phyloP scores from a whole-genome alignment of 2,113 vertebrate genomes.

The Halichoerus grypus region DNA sequence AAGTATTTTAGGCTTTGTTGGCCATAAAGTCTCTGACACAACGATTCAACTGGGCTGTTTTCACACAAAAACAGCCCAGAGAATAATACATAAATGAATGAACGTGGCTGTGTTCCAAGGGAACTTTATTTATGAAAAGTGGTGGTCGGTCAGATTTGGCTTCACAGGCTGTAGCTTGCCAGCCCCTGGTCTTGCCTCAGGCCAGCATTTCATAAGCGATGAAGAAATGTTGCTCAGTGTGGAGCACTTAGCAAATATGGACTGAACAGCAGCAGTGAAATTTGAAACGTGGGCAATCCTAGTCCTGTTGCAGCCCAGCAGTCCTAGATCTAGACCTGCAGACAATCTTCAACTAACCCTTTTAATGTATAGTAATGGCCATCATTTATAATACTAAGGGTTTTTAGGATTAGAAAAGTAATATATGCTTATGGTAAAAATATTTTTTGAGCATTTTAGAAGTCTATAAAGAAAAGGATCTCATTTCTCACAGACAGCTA shows the following conservation, averaged over 20 bases:
- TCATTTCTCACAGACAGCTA: not conserved
- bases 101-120: not conserved
- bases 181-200: not conserved
- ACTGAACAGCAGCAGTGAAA: not conserved
- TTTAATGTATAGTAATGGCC: not conserved
- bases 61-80: not conserved
- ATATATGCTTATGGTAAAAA: not conserved
- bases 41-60: not conserved
- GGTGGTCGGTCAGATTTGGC: not conserved
- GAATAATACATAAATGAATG: not conserved
- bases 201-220: not conserved
- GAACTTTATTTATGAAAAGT: not conserved
- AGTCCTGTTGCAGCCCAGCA: not conserved
- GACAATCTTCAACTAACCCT: not conserved
- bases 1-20: not conserved
- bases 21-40: not conserved
- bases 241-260: not conserved
- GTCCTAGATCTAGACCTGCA: not conserved
- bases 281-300: not conserved
- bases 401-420: slow-evolving; percentile 6
- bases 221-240: not conserved
- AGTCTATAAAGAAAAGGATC: not conserved
- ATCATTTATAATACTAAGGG: not conserved
- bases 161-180: not conserved
- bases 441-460: not conserved